phyloP scores from a whole-genome alignment of 2,888 invertebrate species.

The Andrena hattorfiana region DNA sequence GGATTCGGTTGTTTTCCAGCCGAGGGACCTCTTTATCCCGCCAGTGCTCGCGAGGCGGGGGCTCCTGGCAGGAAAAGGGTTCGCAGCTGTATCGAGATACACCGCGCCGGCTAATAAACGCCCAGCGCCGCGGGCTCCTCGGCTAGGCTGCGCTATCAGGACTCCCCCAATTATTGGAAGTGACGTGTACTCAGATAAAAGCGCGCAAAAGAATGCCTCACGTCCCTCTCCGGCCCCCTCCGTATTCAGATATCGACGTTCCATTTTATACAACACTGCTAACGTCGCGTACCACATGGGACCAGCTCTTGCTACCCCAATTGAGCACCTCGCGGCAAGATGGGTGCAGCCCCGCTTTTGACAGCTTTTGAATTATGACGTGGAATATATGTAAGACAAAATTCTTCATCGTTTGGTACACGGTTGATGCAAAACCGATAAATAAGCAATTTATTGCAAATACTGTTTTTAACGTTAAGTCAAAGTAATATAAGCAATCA shows the following conservation, averaged over 20 bases:
- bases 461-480: no score
- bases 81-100: slow-evolving; percentile 1
- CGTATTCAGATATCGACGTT: slow-evolving; percentile 29
- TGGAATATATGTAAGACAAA: no score
- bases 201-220: slow-evolving; percentile 37
- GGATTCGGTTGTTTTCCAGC: no score
- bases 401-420: no score
- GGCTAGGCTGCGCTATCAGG: slow-evolving; percentile 38
- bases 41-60: not conserved
- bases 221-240: not conserved
- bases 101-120: slow-evolving; percentile 51
- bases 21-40: not conserved
- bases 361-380: no score
- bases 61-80: not conserved
- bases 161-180: slow-evolving; percentile 56
- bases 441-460: no score
- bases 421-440: no score
- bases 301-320: not conserved
- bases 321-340: slow-evolving; percentile 4
- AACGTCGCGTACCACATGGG: not conserved
- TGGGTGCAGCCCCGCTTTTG: no score
- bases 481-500: no score
- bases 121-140: slow-evolving; percentile 41
- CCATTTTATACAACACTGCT: slow-evolving; percentile 6
- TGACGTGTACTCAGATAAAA: slow-evolving; percentile 50